These are phyloP conservation scores for Peromyscus eremicus DNA, from an alignment of 2,797 vertebrate genomes.

Conservation along the genomic window DNA sequence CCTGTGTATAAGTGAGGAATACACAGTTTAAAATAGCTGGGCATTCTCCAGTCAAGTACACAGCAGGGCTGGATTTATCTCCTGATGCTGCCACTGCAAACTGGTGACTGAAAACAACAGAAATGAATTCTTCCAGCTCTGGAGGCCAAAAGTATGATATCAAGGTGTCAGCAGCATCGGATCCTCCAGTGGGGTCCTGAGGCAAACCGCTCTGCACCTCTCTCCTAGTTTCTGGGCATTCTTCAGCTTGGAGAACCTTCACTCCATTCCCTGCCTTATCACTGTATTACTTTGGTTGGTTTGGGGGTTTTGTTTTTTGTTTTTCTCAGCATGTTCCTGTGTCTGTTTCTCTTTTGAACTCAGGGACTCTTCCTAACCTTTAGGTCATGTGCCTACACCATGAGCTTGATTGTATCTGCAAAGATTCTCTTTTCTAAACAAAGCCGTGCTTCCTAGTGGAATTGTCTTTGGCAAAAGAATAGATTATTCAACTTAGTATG, in stretches of 20 bases:
- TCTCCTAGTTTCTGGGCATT: neutral
- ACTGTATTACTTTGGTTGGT: neutral
- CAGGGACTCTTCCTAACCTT: neutral
- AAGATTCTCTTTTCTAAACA: constrained; percentile 34
- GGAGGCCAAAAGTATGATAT: neutral
- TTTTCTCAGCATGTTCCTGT: neutral
- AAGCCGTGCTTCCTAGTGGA: neutral
- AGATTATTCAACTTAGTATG: neutral
- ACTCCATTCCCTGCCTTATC: neutral
- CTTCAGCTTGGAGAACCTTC: neutral
- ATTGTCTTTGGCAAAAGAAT: neutral
- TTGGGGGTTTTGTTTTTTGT: neutral
- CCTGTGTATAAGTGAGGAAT: neutral
- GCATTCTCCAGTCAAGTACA: neutral
- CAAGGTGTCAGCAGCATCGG: neutral
- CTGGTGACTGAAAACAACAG: neutral
- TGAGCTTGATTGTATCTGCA: neutral
- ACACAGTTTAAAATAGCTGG: constrained; percentile 25
- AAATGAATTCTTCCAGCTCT: neutral
- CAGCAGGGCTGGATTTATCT: neutral
- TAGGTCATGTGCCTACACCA: neutral
- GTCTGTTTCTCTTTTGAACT: neutral
- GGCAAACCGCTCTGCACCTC: neutral
- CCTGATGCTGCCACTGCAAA: neutral
- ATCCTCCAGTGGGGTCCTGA: neutral